Conservation (phyloP, 2,113 vertebrate genomes). For the Halcyon malimbica region DNA sequence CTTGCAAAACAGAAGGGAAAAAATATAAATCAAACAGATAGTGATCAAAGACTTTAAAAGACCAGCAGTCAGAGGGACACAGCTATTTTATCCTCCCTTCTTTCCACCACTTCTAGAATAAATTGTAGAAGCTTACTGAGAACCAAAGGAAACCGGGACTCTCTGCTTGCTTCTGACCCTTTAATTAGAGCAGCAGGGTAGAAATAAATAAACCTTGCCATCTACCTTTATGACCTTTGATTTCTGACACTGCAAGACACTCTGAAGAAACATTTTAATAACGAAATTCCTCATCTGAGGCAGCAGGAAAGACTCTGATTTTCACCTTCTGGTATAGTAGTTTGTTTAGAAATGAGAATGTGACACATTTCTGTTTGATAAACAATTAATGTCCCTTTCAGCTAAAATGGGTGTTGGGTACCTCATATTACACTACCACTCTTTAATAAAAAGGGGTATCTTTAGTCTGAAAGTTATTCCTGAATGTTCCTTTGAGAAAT, state of each 20-base stretch:
- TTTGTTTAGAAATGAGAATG: not conserved
- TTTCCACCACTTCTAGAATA: constrained; percentile 21
- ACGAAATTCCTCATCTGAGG: not conserved
- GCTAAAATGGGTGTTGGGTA: not conserved
- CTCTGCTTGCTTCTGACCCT: constrained; percentile 34
- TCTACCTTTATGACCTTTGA: constrained; percentile 45
- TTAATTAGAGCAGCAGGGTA: constrained; percentile 69
- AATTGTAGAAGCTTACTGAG: constrained; percentile 53
- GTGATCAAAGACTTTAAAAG: constrained; percentile 56
- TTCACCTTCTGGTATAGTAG: not conserved
- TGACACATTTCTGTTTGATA: not conserved
- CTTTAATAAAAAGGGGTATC: not conserved
- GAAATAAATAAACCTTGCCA: constrained; percentile 55
- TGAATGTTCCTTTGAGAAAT: not conserved
- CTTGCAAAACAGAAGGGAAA: not conserved
- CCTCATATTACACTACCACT: not conserved
- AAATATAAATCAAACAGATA: not conserved
- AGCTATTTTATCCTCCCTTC: constrained; percentile 36
- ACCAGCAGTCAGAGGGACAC: constrained; percentile 29
- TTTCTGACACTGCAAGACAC: constrained; percentile 25
- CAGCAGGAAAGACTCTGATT: not conserved
- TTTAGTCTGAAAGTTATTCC: not conserved
- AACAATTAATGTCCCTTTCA: not conserved
- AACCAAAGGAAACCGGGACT: constrained; percentile 16
- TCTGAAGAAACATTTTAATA: constrained; percentile 22